phyloP scores from a whole-genome alignment of 2,113 vertebrate genomes.

The Alethe castanea region DNA sequence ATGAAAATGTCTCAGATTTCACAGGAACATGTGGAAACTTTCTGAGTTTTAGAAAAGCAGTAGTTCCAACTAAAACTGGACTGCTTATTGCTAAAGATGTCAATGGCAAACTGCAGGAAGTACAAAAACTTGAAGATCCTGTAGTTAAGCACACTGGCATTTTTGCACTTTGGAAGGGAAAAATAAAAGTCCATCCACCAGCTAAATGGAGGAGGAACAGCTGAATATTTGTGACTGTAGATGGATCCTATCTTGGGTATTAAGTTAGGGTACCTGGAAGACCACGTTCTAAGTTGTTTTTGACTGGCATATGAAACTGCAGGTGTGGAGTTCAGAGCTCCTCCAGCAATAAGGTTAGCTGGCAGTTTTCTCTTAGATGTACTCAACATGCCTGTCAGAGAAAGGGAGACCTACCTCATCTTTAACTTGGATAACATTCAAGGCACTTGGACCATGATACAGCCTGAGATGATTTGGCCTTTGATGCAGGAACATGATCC shows the following conservation, averaged over 20 bases:
- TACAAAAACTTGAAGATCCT: neutral
- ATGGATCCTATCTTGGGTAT: neutral
- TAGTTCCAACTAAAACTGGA: neutral
- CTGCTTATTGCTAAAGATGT: neutral
- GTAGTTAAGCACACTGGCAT: neutral
- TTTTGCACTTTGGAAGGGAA: neutral
- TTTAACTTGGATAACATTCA: neutral
- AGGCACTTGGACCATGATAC: neutral
- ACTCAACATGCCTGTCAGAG: neutral
- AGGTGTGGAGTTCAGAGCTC: neutral
- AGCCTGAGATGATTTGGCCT: neutral
- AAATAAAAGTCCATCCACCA: neutral
- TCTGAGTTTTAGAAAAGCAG: neutral
- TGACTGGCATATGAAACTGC: neutral
- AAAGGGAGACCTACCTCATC: neutral
- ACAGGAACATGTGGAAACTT: neutral
- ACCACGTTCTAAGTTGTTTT: neutral
- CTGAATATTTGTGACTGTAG: neutral
- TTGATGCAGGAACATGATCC: neutral
- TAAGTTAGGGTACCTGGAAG: neutral
- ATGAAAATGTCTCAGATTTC: neutral
- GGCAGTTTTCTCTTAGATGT: neutral
- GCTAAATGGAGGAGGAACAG: neutral
- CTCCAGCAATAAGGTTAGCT: neutral
- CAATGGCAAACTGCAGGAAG: neutral